Percentiles rank a stretch among this genome's conserved stretches.
These are phyloP conservation scores for Spilarctia lutea DNA, from an alignment of 2,888 invertebrate genomes.

Conservation along the genomic window DNA sequence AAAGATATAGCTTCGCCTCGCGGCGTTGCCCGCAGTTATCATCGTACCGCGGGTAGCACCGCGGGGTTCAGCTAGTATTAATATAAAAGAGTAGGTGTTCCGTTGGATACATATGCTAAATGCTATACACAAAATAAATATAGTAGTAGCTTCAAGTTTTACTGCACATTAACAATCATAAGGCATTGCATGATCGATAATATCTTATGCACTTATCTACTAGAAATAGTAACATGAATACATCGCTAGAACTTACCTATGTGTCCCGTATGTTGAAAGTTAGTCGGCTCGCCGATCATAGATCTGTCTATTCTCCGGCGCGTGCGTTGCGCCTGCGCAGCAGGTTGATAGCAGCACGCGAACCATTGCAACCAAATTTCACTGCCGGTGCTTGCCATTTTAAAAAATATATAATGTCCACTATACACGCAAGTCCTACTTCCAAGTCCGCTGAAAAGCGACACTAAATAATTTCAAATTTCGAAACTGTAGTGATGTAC, in stretches of 20 bases:
- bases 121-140: neutral
- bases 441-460: constrained; percentile 54
- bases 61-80: too few relatives aligned
- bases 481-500: constrained; percentile 50
- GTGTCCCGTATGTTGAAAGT: constrained; percentile 96
- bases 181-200: neutral
- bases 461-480: constrained; percentile 36
- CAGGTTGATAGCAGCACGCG: constrained; percentile 95
- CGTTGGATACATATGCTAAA: neutral
- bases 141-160: neutral
- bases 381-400: constrained; percentile 91
- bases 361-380: constrained; percentile 97
- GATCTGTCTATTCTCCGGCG: constrained; percentile 94
- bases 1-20: too few relatives aligned
- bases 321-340: constrained; percentile 90
- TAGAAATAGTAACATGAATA: neutral
- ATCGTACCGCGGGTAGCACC: too few relatives aligned
- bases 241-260: constrained; percentile 70
- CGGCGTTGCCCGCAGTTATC: too few relatives aligned
- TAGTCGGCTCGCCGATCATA: constrained; percentile 98
- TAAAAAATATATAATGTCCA: constrained; percentile 61
- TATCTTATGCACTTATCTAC: neutral
- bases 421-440: constrained; percentile 57
- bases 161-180: neutral
- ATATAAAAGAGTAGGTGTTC: too few relatives aligned